These are phyloP conservation scores for Cochlearius cochlearius DNA, from an alignment of 2,113 vertebrate genomes.

Conservation along the genomic window DNA sequence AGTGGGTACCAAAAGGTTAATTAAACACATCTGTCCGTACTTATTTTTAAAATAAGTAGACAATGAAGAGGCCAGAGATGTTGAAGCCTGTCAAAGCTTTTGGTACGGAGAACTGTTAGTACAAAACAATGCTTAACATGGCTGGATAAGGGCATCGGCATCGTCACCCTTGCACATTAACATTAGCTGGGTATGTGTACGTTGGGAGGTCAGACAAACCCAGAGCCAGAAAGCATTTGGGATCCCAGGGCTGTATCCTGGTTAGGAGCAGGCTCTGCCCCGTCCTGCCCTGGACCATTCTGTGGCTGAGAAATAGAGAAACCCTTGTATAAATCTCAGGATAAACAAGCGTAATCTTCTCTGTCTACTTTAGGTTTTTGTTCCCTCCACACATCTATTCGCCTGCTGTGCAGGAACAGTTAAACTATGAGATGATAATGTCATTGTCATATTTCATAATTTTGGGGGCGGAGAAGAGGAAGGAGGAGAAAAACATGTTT, in stretches of 20 bases:
- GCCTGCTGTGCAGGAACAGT: neutral
- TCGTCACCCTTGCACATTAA: neutral
- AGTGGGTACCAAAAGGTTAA: neutral
- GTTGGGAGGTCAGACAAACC: neutral
- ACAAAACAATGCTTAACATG: neutral
- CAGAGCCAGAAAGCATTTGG: neutral
- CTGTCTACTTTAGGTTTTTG: neutral
- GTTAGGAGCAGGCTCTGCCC: neutral
- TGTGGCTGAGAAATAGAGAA: neutral
- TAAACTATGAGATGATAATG: neutral
- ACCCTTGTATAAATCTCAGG: neutral
- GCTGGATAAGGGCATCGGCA: neutral
- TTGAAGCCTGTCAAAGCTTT: neutral
- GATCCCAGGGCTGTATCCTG: neutral
- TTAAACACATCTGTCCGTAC: neutral
- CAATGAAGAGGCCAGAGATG: neutral
- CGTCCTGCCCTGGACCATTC: neutral
- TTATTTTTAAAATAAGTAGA: neutral
- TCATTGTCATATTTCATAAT: neutral
- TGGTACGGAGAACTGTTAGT: neutral
- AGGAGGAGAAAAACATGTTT: conserved; percentile 28
- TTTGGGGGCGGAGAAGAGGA: neutral
- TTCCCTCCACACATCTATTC: neutral
- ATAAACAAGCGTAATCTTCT: neutral
- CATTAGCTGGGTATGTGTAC: neutral